Percentiles rank a stretch among this genome's conserved stretches.
These are phyloP conservation scores for Clupea harengus DNA, from an alignment of 2,113 vertebrate species.

Conservation along the genomic window DNA sequence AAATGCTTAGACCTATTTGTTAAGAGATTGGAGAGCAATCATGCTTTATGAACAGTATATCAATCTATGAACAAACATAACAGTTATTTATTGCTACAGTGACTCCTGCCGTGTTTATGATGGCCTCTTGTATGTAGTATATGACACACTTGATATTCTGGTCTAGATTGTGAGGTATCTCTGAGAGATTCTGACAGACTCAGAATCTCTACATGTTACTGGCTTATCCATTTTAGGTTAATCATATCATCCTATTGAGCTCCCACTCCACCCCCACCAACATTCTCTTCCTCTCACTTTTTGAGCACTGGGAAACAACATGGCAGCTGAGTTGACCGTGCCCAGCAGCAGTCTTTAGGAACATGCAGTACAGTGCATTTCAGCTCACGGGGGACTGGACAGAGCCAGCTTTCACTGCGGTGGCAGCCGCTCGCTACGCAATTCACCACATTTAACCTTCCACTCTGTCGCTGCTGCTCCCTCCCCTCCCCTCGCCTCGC, in stretches of 20 bases:
- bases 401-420: constrained; percentile 34
- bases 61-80: background rate
- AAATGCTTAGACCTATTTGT: too few relatives aligned
- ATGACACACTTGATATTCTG: background rate
- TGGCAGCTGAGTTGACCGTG: constrained; percentile 59
- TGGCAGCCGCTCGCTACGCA: constrained; percentile 27
- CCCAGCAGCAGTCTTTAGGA: constrained; percentile 59
- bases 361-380: constrained; percentile 49
- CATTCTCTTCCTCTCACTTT: background rate
- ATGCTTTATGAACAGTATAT: background rate
- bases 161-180: too few relatives aligned
- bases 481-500: background rate
- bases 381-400: constrained; percentile 46
- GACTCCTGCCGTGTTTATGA: background rate
- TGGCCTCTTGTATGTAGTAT: background rate
- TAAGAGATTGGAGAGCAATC: too few relatives aligned
- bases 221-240: background rate
- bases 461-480: background rate
- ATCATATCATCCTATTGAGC: background rate
- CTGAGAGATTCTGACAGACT: too few relatives aligned
- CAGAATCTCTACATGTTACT: background rate
- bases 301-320: background rate
- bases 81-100: too few relatives aligned
- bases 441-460: constrained; percentile 26
- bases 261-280: background rate